Conservation (phyloP, 1,140 invertebrate genomes). For the Periplaneta americana region DNA sequence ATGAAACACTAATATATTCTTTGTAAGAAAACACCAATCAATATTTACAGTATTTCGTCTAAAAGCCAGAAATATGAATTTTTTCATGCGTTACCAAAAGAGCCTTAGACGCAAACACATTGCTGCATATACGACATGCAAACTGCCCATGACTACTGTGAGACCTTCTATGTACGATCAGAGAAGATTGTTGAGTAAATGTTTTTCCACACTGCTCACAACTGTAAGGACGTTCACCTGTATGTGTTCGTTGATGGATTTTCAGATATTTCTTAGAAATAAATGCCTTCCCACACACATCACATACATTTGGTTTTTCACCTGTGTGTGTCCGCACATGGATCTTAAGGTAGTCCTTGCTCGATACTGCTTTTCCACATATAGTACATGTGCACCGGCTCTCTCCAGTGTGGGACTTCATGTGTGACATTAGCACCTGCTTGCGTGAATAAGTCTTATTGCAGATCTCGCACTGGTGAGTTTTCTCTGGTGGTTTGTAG, state of each 20-base stretch:
- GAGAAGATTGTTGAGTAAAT: constrained; percentile 30
- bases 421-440: constrained; percentile 40
- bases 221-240: constrained; percentile 14
- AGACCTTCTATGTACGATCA: constrained; percentile 13
- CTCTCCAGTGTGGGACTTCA: constrained; percentile 35
- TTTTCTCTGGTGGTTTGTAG: constrained; percentile 44
- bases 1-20: no score
- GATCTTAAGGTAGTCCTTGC: constrained; percentile 51
- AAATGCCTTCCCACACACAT: constrained; percentile 44
- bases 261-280: constrained; percentile 20
- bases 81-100: neutral
- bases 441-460: constrained; percentile 24
- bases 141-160: neutral
- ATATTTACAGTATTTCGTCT: neutral
- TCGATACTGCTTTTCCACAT: constrained; percentile 27
- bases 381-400: constrained; percentile 29
- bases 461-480: constrained; percentile 25
- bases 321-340: constrained; percentile 52
- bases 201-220: constrained; percentile 42
- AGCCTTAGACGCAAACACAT: neutral
- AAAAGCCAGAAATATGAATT: neutral
- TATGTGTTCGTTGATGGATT: constrained; percentile 34
- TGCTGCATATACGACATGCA: neutral
- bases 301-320: constrained; percentile 44
- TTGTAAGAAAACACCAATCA: no score